Evolutionary conservation across 2,797 vertebrate species (phyloP), one percentile per base, ranked within the genome.

Genomic region (Oreochromis mossambicus): DNA sequence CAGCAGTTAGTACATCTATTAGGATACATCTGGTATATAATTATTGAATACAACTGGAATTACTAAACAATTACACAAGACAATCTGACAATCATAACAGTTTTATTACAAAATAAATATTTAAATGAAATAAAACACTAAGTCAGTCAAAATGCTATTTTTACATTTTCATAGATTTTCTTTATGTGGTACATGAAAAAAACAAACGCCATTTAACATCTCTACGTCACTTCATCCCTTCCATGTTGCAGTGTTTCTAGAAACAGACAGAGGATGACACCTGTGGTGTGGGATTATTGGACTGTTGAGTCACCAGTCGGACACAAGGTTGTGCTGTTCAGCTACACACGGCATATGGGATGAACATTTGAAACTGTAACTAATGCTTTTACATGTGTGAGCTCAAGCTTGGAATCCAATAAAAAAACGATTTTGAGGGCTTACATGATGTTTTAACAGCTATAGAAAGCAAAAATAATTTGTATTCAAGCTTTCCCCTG

Each of bases 31-130:
- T 36, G 5, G 10, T 15, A 52, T 6, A 19, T 77, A 51, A 36
- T 36, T 29, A 46, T 34, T 70, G 21, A 15, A 36, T 21, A 56
- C 29, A 24, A 41, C 5, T 17, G 7, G 78, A 75, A 78, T 55
- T 66, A 32, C 70, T 75, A 8, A 84, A 86, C 34, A 82, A 81
- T 80, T 58, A 81, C 82, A 82, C 13, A 51, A 86, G 52, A 80
- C 32, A 84, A 80, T 19, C 8, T 76, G 75, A 79, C 81, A 87
- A 79, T 46, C 54, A 83, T 86, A 87, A 73, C 7, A 82, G 26
- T 92, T 92, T 93, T 93, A 92, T 93, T 87, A 91, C 66, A 91
- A 92, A 93, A 94, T 94, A 93, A 94, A 94, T 92, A 94, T 92
- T 88, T 73, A 75, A 87, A 85, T 56, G 86, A 92, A 91, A 88